Base-by-base conservation (phyloP, 2,797 vertebrate species). In the Xenops minutus region DNA sequence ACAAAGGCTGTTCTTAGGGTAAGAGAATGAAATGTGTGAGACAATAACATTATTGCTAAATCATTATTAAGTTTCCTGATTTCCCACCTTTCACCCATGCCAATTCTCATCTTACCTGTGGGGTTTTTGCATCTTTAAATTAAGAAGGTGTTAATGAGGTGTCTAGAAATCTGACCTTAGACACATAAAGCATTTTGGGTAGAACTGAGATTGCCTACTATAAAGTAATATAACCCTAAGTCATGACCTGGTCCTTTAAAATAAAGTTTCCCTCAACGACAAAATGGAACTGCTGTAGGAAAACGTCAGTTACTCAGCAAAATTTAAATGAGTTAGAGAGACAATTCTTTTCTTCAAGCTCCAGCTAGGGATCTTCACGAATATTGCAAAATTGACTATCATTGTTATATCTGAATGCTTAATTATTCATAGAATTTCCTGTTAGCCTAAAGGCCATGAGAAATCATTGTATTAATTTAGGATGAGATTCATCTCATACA, bases 1-100 rank as follows among this genome's bases (percentile, higher is more conserved):
- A 67, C 86, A 94, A 92, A 96, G 84, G 71, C 88, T 95, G 49
- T 64, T 91, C 69, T 94, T 96, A 92, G 32, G 82, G 55, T 71
- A 96, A 95, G 79, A 92, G 89, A 97, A 98, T 96, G 32, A 41
- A 95, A 97, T 39, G 29, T 16, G 2, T 64, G 46, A 94, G 62
- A 61, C 56, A 90, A 36, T 63, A 68, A 71, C 54, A 73, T 69
- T 76, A 90, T 54, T 80, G 21, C 34, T 73, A 92, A 95, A 92
- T 92, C 14, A 58, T 95, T 90, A 94, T 48, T 83, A 74, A 51
- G 21, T 64, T 94, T 89, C 54, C 34, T 56, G 51, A 67, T 93
- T 89, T 71, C 10, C 36, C 26, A 72, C 19, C 10, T 88, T 91
- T 92, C 8, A 73, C 12, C 17, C 17, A 68, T 3, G 11, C 18